Evolutionary conservation across 2,888 invertebrate genomes (phyloP).

Genomic region (Scelioninae gen. 2): DNA sequence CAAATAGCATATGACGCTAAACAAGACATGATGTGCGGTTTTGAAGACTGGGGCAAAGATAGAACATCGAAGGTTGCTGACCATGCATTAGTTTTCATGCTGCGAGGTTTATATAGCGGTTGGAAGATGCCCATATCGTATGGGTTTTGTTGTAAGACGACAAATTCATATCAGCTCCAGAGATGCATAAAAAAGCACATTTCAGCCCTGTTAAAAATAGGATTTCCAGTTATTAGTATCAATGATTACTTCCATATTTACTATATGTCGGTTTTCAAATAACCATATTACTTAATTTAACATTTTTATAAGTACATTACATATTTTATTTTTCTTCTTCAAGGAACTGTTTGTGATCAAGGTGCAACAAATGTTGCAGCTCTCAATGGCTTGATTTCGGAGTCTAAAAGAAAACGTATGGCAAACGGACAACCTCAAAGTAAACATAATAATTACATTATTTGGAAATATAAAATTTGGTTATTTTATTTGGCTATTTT

Average conservation of each 20-base stretch:
- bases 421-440: no score
- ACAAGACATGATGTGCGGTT: conserved; percentile 3
- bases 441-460: no score
- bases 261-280: no score
- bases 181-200: neutral
- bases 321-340: no score
- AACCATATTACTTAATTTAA: no score
- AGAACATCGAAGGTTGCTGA: neutral
- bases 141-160: neutral
- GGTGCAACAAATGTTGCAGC: neutral
- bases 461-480: no score
- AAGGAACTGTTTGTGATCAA: conserved; percentile 3
- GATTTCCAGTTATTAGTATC: neutral
- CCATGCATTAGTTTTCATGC: conserved; percentile 15
- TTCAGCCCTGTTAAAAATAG: neutral
- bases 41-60: conserved; percentile 12
- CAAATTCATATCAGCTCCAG: neutral
- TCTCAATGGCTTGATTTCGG: neutral
- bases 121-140: conserved; percentile 15
- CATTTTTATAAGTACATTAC: no score
- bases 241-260: no score
- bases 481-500: no score
- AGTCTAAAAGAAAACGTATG: neutral
- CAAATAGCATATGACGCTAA: neutral
- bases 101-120: conserved; percentile 2